These are phyloP conservation scores for Oceanodroma tethys DNA, from an alignment of 2,113 vertebrate genomes.

Conservation along the genomic window DNA sequence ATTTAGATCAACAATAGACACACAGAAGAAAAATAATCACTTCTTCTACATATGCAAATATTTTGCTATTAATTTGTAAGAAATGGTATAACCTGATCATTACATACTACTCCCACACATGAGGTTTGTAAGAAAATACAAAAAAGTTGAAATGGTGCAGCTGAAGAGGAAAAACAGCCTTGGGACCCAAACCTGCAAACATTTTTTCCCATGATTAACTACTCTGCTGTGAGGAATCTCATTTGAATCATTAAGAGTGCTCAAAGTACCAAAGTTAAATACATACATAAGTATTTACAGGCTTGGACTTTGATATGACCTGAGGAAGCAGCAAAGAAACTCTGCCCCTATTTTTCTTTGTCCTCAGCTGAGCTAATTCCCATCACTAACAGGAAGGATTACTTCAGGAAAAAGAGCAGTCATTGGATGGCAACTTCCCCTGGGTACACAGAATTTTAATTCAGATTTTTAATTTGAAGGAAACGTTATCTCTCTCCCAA, in stretches of 20 bases:
- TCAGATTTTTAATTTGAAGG: background rate
- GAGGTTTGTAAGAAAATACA: background rate
- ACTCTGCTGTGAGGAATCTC: background rate
- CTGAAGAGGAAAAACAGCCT: background rate
- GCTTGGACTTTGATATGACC: background rate
- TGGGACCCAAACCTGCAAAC: slow-evolving; percentile 13
- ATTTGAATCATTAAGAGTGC: slow-evolving; percentile 4
- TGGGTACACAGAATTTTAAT: background rate
- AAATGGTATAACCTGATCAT: background rate
- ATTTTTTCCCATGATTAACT: slow-evolving; percentile 45
- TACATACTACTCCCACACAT: background rate
- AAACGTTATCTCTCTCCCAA: background rate
- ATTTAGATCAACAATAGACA: background rate
- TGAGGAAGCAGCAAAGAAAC: background rate
- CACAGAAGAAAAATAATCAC: background rate
- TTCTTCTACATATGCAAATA: background rate
- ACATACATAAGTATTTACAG: slow-evolving; percentile 10
- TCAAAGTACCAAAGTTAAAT: slow-evolving; percentile 3
- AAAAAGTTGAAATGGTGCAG: background rate
- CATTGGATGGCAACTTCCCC: background rate
- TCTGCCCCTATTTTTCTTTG: background rate
- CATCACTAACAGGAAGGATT: background rate
- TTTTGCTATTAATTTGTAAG: background rate
- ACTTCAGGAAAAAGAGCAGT: background rate
- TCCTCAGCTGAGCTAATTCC: background rate